Conservation (phyloP, 2,113 vertebrate genomes). For the Xerus inauris region DNA sequence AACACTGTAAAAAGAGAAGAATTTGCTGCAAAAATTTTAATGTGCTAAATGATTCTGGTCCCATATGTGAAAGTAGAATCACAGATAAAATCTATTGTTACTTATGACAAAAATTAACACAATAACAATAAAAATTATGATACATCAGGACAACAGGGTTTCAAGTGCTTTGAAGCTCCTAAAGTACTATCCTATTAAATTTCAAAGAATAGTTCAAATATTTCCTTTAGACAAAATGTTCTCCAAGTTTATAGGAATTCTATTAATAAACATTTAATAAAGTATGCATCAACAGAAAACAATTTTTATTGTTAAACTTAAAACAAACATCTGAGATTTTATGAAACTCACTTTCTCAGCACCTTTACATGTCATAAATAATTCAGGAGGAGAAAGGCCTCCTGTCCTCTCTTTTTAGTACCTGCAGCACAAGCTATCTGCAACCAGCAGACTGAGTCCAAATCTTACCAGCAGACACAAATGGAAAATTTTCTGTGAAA, state of each 20-base stretch:
- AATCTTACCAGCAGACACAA: background rate
- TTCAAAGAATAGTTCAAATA: slow-evolving; percentile 35
- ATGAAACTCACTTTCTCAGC: background rate
- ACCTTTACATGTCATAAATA: background rate
- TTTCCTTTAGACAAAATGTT: slow-evolving; percentile 15
- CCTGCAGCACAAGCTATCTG: background rate
- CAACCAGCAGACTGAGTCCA: background rate
- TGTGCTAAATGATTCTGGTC: background rate
- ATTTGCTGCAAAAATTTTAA: background rate
- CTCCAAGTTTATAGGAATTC: background rate
- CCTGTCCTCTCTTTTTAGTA: background rate
- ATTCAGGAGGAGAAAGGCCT: background rate
- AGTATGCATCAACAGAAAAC: background rate
- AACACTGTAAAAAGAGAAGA: background rate
- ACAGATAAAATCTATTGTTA: background rate
- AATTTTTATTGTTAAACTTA: background rate
- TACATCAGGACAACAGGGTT: background rate
- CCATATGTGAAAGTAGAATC: background rate
- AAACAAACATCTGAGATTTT: background rate
- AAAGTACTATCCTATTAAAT: background rate
- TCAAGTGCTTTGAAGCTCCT: background rate
- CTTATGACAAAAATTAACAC: background rate
- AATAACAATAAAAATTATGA: background rate
- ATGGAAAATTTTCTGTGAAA: slow-evolving; percentile 10
- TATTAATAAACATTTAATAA: background rate